A percentile compares a stretch with the other conserved stretches of the same genome.
These are phyloP conservation scores for Cynodonichthys magdalenae DNA, from an alignment of 2,797 vertebrate genomes.

Conservation along the genomic window DNA sequence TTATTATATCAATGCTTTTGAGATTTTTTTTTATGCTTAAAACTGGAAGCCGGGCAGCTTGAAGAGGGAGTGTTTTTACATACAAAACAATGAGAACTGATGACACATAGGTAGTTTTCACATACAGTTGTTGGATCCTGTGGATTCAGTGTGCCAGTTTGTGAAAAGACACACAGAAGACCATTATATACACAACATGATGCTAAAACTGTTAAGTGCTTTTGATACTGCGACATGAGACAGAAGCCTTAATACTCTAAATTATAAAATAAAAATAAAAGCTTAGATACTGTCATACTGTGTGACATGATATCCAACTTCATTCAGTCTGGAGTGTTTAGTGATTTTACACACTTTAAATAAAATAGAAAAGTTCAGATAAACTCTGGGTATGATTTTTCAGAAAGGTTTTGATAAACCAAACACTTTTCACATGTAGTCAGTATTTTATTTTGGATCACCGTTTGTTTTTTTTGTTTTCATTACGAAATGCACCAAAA, in stretches of 20 bases:
- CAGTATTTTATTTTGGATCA: background rate
- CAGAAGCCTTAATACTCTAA: slow-evolving; percentile 36
- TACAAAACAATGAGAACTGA: slow-evolving; percentile 43
- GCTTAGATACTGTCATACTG: background rate
- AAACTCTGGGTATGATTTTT: slow-evolving; percentile 26
- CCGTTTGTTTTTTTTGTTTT: slow-evolving; percentile 10
- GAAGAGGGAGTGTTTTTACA: slow-evolving; percentile 74
- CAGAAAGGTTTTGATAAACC: slow-evolving; percentile 18
- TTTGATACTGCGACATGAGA: slow-evolving; percentile 48
- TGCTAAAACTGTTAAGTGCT: slow-evolving; percentile 65
- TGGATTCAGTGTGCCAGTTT: slow-evolving; percentile 53
- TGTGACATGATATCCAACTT: slow-evolving; percentile 25
- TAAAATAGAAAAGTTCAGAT: slow-evolving; percentile 23
- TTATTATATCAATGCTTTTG: slow-evolving; percentile 88
- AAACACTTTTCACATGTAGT: slow-evolving; percentile 20
- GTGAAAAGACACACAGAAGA: slow-evolving; percentile 26
- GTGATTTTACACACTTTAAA: slow-evolving; percentile 30
- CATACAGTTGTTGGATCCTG: slow-evolving; percentile 83
- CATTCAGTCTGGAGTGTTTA: slow-evolving; percentile 37
- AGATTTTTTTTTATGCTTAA: slow-evolving; percentile 76
- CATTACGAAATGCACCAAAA: slow-evolving; percentile 17
- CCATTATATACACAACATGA: slow-evolving; percentile 48
- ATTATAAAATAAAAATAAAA: background rate
- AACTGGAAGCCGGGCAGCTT: slow-evolving; percentile 78
- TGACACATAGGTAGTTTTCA: slow-evolving; percentile 83